phyloP scores from a whole-genome alignment of 2,113 vertebrate species.

The Anas platyrhynchos region DNA sequence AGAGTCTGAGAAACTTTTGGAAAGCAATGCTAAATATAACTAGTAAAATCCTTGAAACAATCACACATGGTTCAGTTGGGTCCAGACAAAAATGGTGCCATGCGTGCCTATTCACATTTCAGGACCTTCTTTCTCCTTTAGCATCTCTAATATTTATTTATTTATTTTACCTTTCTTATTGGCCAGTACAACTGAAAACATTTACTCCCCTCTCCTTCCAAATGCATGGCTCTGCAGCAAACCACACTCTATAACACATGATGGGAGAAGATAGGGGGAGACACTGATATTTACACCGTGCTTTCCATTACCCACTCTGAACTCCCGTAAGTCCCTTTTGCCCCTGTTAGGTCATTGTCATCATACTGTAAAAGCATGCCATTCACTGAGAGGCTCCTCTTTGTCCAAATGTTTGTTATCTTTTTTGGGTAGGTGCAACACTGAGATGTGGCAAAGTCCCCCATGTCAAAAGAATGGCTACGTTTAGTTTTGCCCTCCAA shows the following conservation, averaged over 20 bases:
- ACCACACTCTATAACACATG: neutral
- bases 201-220: neutral
- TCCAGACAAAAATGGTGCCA: slow-evolving; percentile 8
- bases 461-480: slow-evolving; percentile 98
- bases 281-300: slow-evolving; percentile 85
- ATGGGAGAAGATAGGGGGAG: neutral
- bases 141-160: neutral
- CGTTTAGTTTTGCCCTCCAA: slow-evolving; percentile 92
- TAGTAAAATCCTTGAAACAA: slow-evolving; percentile 47
- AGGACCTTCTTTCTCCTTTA: neutral
- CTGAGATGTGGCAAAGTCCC: slow-evolving; percentile 85
- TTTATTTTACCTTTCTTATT: slow-evolving; percentile 22
- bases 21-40: slow-evolving; percentile 47
- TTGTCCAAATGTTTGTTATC: slow-evolving; percentile 98
- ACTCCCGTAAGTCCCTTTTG: slow-evolving; percentile 85
- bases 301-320: slow-evolving; percentile 99
- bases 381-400: slow-evolving; percentile 95
- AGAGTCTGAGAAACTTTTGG: slow-evolving; percentile 33
- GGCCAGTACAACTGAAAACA: neutral
- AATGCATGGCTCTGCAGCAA: slow-evolving; percentile 20
- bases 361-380: slow-evolving; percentile 93
- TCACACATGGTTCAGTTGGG: neutral
- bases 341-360: slow-evolving; percentile 79
- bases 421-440: slow-evolving; percentile 89
- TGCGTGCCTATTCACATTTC: slow-evolving; percentile 42